A percentile compares a stretch with the other conserved stretches of the same genome.
phyloP scores from a whole-genome alignment of 2,888 invertebrate species.

The Timema podura region DNA sequence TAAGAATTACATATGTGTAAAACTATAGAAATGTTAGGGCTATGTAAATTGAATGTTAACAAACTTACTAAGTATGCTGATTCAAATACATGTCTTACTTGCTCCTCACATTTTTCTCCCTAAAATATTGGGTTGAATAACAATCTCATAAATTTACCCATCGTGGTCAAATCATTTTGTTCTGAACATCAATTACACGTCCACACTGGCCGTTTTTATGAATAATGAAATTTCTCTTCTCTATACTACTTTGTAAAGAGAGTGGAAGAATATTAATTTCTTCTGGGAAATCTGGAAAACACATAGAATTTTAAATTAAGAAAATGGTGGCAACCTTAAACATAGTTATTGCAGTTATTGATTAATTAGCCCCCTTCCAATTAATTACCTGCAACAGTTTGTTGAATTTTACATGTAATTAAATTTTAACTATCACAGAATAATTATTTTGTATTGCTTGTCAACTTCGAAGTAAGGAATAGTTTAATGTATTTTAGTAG shows the following conservation, averaged over 20 bases:
- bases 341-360: too few relatives aligned
- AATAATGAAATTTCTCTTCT: not conserved
- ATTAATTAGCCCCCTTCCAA: too few relatives aligned
- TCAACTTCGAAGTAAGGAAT: too few relatives aligned
- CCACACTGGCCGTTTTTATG: not conserved
- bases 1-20: not conserved
- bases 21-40: not conserved
- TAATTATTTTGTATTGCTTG: too few relatives aligned
- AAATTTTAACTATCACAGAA: too few relatives aligned
- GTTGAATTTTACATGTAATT: too few relatives aligned
- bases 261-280: too few relatives aligned
- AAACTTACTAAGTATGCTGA: not conserved
- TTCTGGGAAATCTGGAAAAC: too few relatives aligned
- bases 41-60: not conserved
- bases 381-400: too few relatives aligned
- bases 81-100: not conserved
- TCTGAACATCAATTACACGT: not conserved
- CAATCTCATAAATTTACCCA: not conserved
- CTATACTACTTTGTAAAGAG: not conserved
- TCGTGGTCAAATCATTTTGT: not conserved
- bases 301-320: too few relatives aligned
- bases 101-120: not conserved
- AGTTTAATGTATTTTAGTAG: too few relatives aligned
- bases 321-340: too few relatives aligned
- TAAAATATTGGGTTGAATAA: not conserved